phyloP scores from a whole-genome alignment of 1,140 invertebrate genomes.

The Drosophila nasuta region DNA sequence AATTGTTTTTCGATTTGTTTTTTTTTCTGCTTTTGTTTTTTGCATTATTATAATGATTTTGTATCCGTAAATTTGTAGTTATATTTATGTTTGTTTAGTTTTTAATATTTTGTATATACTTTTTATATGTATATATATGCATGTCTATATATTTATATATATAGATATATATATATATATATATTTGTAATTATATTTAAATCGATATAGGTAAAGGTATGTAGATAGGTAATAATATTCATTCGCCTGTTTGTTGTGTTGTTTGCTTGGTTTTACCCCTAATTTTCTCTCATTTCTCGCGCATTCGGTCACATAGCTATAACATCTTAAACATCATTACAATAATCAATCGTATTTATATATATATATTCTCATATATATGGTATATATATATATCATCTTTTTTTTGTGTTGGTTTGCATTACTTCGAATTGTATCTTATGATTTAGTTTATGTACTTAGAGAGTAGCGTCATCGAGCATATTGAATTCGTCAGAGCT shows the following conservation, averaged over 20 bases:
- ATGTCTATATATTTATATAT: constrained; percentile 48
- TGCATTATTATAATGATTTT: constrained; percentile 49
- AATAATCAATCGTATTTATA: constrained; percentile 73
- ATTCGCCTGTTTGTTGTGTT: constrained; percentile 79
- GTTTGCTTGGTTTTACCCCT: constrained; percentile 64
- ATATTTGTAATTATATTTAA: constrained; percentile 69
- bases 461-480: constrained; percentile 83
- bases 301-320: constrained; percentile 77
- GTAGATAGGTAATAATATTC: constrained; percentile 83
- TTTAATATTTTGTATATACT: constrained; percentile 73
- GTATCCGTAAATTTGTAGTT: constrained; percentile 83
- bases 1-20: constrained; percentile 53
- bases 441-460: constrained; percentile 76
- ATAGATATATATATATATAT: constrained; percentile 41
- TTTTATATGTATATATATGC: constrained; percentile 61
- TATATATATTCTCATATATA: constrained; percentile 35
- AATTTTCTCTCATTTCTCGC: constrained; percentile 57
- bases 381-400: constrained; percentile 53
- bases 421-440: constrained; percentile 76
- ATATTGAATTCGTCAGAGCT: constrained; percentile 82
- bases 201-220: constrained; percentile 83
- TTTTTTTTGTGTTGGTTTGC: constrained; percentile 57
- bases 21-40: constrained; percentile 43
- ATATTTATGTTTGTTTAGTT: constrained; percentile 71
- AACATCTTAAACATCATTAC: constrained; percentile 83